phyloP scores from a whole-genome alignment of 2,888 invertebrate species.

The Drosophila anomelani region DNA sequence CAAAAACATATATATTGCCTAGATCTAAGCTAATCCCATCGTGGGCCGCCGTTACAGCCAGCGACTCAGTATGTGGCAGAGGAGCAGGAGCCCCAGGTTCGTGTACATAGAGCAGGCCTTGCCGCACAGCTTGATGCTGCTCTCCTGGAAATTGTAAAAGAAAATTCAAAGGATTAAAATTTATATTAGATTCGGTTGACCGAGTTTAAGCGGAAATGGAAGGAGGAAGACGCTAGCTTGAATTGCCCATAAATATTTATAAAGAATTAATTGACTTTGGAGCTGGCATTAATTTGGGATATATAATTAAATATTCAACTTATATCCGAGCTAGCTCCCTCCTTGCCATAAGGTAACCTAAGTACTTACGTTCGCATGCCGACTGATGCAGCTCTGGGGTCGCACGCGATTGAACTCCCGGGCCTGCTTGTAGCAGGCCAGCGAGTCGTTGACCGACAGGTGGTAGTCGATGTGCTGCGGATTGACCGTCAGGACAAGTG shows the following conservation, averaged over 20 bases:
- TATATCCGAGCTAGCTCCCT: neutral
- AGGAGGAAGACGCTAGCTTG: neutral
- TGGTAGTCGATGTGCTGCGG: slow-evolving; percentile 85
- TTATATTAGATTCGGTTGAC: neutral
- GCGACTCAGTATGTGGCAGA: slow-evolving; percentile 74
- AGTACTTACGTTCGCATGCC: slow-evolving; percentile 89
- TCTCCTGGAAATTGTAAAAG: slow-evolving; percentile 85
- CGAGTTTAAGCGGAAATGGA: neutral
- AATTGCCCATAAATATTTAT: neutral
- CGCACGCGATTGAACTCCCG: slow-evolving; percentile 88
- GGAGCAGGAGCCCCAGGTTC: slow-evolving; percentile 78
- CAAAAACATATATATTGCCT: slow-evolving; percentile 63
- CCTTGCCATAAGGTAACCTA: neutral
- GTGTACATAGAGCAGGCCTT: slow-evolving; percentile 82
- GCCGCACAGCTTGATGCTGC: slow-evolving; percentile 89
- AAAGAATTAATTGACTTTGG: neutral
- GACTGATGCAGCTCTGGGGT: slow-evolving; percentile 91
- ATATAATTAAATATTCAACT: neutral
- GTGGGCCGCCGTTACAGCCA: slow-evolving; percentile 76
- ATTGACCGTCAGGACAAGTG: slow-evolving; percentile 84
- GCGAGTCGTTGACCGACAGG: slow-evolving; percentile 85
- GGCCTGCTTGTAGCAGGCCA: slow-evolving; percentile 87
- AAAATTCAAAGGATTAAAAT: slow-evolving; percentile 31
- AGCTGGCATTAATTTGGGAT: neutral
- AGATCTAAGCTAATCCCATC: slow-evolving; percentile 53